Base-by-base conservation (phyloP, 2,888 invertebrate genomes). In the Ptychoptera albimana region DNA sequence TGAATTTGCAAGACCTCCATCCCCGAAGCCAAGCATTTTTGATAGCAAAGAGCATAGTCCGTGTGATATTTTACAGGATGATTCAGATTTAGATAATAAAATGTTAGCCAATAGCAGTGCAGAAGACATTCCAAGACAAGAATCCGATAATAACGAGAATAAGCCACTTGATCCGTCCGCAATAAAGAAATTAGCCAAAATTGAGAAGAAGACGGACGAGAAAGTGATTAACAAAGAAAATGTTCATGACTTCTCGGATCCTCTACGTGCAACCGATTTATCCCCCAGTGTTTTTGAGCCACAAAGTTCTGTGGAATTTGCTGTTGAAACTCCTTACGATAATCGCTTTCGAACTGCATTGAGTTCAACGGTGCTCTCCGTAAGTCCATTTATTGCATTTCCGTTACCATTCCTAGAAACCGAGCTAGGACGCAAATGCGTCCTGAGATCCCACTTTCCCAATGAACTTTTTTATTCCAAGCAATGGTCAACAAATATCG, bases 361-460 rank as follows among this genome's bases (percentile, higher is more conserved):
- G 8, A 78, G 79, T 50, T 82, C 80, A 44, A 75, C 79, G 0
- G 70, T 82, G 40, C 62, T 91, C 2, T 87, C 88, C 1, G 77
- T 86, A 49, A 94, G 94, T 0, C 94, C 96, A 0, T 86, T 82
- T 60, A 70, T 93, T 10, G 77, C 79, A 46, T 84, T 86, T 55
- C 77, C 83, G 0, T 72, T 89, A 45, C 96, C 97, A 0, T 91
- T 82, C 66, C 64, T 93, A 50, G 91, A 91, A 66, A 85, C 89
- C 0, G 87, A 88, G 57, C 70, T 69, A 10, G 92, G 91, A 0
- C 73, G 79, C 37, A 77, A 77, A 52, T 89, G 88, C 55, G 67
- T 72, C 31, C 64, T 88, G 42, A 72, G 87, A 13, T 68, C 66
- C 41, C 84, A 77, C 58, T 86, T 87, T 51, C 79, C 83, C 0